These are phyloP conservation scores for Drosophila ambigua DNA, from an alignment of 1,140 invertebrate species.

Conservation along the genomic window DNA sequence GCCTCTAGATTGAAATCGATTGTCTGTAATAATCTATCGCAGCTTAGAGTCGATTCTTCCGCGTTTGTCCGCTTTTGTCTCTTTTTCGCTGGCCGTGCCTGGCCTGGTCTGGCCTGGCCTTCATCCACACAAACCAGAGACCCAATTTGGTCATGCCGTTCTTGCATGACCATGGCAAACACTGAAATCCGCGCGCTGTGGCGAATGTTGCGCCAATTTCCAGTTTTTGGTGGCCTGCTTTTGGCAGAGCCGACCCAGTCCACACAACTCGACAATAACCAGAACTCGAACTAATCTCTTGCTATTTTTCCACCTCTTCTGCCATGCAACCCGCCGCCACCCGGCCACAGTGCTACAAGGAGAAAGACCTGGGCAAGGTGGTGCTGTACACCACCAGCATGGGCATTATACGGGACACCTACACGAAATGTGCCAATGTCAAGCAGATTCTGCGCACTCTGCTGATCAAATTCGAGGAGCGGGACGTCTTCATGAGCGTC, in stretches of 20 bases:
- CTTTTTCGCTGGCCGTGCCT: constrained; percentile 10
- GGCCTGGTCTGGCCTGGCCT: constrained; percentile 37
- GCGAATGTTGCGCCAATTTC: constrained; percentile 73
- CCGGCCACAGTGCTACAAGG: constrained; percentile 91
- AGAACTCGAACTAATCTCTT: constrained; percentile 57
- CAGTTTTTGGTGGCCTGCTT: constrained; percentile 70
- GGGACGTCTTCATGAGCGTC: constrained; percentile 96
- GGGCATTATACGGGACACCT: constrained; percentile 95
- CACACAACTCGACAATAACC: constrained; percentile 9
- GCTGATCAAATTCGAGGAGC: constrained; percentile 95
- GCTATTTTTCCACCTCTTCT: constrained; percentile 9
- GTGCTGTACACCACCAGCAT: constrained; percentile 97
- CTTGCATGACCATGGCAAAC: constrained; percentile 55
- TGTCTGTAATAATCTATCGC: too few species aligned
- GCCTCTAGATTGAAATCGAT: too few species aligned
- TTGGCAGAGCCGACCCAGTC: constrained; percentile 18
- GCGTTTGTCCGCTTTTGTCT: too few species aligned
- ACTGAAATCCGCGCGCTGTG: constrained; percentile 58
- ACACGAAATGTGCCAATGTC: constrained; percentile 94
- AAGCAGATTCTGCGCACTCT: constrained; percentile 96
- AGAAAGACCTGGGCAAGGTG: constrained; percentile 95
- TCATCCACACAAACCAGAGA: constrained; percentile 38
- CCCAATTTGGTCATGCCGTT: constrained; percentile 45
- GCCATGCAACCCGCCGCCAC: too few species aligned
- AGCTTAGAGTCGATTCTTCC: too few species aligned